Percentiles rank a stretch among this genome's conserved stretches.
Evolutionary conservation across 2,888 invertebrate species (phyloP).

Genomic region (Ectobius pallidus): DNA sequence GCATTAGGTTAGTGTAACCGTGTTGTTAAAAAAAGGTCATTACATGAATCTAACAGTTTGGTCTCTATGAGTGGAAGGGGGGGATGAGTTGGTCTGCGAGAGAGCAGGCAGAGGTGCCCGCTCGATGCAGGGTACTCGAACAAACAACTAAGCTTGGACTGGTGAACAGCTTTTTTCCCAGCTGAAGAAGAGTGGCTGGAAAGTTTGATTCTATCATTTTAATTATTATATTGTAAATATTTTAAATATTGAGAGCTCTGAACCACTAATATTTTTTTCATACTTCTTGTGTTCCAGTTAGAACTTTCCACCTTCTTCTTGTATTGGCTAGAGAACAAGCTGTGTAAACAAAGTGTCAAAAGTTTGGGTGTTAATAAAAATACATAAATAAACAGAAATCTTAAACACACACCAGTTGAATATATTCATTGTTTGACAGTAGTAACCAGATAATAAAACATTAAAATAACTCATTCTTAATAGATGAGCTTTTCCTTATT

Average conservation of each 20-base stretch:
- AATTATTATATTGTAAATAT: conserved; percentile 45
- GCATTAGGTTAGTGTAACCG: conserved; percentile 47
- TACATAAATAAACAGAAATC: conserved; percentile 45
- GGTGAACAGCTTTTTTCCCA: conserved; percentile 29
- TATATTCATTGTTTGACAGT: conserved; percentile 42
- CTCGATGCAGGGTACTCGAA: conserved; percentile 9
- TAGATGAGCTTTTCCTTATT: conserved; percentile 1
- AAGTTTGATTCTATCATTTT: conserved; percentile 44
- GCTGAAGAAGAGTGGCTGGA: conserved; percentile 42
- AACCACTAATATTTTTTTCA: conserved; percentile 42
- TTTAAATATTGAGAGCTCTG: conserved; percentile 45
- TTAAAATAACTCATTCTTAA: conserved; percentile 37
- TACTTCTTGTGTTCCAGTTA: conserved; percentile 41
- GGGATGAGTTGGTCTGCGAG: conserved; percentile 27
- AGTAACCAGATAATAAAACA: conserved; percentile 43
- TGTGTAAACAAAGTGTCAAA: conserved; percentile 44
- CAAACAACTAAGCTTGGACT: conserved; percentile 20
- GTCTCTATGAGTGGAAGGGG: conserved; percentile 39
- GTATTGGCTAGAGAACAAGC: conserved; percentile 44
- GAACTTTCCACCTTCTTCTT: conserved; percentile 46
- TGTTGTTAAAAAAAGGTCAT: conserved; percentile 45
- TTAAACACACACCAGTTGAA: conserved; percentile 43
- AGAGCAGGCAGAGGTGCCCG: conserved; percentile 24
- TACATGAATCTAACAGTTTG: conserved; percentile 42
- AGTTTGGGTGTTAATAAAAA: conserved; percentile 45